These are phyloP conservation scores for Plagodis dolabraria DNA, from an alignment of 2,888 invertebrate genomes.

Conservation along the genomic window DNA sequence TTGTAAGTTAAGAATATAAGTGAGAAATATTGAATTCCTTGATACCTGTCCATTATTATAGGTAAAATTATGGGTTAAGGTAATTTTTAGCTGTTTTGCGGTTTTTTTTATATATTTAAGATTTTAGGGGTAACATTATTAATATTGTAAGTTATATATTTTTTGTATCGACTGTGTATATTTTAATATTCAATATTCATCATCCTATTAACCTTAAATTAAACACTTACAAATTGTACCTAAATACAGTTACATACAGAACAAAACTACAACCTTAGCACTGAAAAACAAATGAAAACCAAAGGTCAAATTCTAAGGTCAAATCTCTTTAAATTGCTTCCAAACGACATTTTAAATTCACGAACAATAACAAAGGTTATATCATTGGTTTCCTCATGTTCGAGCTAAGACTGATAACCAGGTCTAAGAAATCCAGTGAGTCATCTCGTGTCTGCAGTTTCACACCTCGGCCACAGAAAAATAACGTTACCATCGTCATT, in stretches of 20 bases:
- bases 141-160: too few species aligned
- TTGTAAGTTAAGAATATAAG: too few species aligned
- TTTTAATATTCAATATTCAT: too few species aligned
- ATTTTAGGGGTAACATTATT: too few species aligned
- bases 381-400: constrained; percentile 37
- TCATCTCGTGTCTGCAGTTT: constrained; percentile 21
- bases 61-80: too few species aligned
- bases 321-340: constrained; percentile 4
- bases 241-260: background rate
- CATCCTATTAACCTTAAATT: too few species aligned
- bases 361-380: constrained; percentile 31
- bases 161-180: too few species aligned
- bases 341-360: constrained; percentile 10
- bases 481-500: background rate
- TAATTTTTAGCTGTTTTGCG: too few species aligned
- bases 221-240: too few species aligned
- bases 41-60: too few species aligned
- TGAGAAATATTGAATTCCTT: too few species aligned
- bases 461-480: constrained; percentile 2
- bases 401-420: constrained; percentile 50
- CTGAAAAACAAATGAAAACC: constrained; percentile 6
- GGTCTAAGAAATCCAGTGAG: constrained; percentile 25
- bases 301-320: constrained; percentile 13
- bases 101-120: too few species aligned
- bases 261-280: constrained; percentile 4